Base-by-base conservation (phyloP, 2,113 vertebrate species). In the Montifringilla adamsi region DNA sequence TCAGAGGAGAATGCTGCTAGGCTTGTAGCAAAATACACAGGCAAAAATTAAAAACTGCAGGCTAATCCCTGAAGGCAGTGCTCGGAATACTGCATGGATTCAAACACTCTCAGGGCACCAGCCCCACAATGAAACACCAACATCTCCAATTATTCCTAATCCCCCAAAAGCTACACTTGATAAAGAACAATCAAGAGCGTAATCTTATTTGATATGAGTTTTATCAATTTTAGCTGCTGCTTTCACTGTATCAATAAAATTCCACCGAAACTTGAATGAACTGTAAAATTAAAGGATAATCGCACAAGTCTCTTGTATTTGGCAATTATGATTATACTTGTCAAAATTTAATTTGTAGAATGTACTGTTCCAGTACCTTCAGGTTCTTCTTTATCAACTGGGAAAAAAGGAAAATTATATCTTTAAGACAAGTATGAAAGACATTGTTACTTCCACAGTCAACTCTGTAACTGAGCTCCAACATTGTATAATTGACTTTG, bases 401-500 rank as follows among this genome's bases (percentile, higher is more conserved):
- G 95, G 94, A 94, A 97, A 94, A 97, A 97, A 95, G 75, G 94
- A 92, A 98, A 98, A 98, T 98, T 96, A 97, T 97, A 97, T 98
- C 98, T 97, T 97, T 96, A 97, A 96, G 96, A 97, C 81, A 93
- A 97, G 95, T 96, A 97, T 96, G 97, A 97, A 96, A 97, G 97
- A 97, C 97, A 95, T 77, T 91, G 93, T 97, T 95, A 97, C 97
- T 98, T 97, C 97, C 94, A 96, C 97, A 98, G 97, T 98, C 98
- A 98, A 98, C 98, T 96, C 82, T 66, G 97, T 98, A 97, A 98
- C 98, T 96, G 98, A 97, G 98, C 97, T 96, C 96, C 93, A 93
- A 98, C 98, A 97, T 96, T 97, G 98, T 97, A 97, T 98, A 98
- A 98, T 98, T 98, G 98, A 98, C 98, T 98, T 98, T 97, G 97